phyloP scores from a whole-genome alignment of 2,797 vertebrate genomes.

The Sitta carolinensis region DNA sequence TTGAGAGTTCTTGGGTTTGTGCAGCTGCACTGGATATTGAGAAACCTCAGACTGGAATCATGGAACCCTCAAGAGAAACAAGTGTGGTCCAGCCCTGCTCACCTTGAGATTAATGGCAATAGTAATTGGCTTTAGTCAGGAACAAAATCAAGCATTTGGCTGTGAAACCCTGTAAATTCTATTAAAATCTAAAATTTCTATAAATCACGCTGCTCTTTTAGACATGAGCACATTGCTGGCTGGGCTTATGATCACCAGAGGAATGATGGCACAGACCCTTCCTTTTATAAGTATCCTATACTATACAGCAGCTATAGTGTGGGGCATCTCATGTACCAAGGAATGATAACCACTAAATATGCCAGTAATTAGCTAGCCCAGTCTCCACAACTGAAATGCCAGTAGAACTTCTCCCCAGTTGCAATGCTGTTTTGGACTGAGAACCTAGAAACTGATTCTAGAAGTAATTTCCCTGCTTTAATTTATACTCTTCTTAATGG shows the following conservation, averaged over 20 bases:
- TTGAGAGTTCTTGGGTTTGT: background rate
- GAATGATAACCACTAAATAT: background rate
- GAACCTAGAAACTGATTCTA: background rate
- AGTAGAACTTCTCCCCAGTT: background rate
- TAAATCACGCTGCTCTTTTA: background rate
- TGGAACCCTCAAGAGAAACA: background rate
- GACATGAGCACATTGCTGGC: background rate
- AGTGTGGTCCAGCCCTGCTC: background rate
- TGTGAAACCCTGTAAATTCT: background rate
- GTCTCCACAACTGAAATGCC: background rate
- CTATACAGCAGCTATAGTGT: background rate
- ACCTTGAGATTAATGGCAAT: background rate
- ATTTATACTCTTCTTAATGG: slow-evolving; percentile 30
- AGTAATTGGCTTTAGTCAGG: background rate
- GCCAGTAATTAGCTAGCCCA: background rate
- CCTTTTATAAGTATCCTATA: background rate
- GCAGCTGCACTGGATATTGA: background rate
- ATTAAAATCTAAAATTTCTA: background rate
- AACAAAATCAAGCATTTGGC: background rate
- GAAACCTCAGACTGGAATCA: background rate
- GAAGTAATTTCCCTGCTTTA: background rate
- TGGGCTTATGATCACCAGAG: background rate
- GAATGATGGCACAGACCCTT: background rate
- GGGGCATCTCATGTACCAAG: background rate
- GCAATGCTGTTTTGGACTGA: background rate